phyloP scores from a whole-genome alignment of 1,140 invertebrate genomes.

The Macrostomum lignano region DNA sequence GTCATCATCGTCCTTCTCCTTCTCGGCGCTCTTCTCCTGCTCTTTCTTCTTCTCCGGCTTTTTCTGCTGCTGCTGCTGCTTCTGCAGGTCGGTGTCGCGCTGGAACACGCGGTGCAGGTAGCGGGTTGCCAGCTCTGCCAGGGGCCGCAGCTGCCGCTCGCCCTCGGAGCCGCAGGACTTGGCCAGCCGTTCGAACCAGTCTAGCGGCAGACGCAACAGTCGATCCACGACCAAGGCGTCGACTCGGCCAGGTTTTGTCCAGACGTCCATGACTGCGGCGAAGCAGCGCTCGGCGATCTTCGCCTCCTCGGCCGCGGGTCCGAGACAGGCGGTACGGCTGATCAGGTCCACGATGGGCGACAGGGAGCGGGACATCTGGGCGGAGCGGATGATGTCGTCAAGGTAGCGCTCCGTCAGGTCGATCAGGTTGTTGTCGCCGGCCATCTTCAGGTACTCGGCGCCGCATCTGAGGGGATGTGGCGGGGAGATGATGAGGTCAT shows the following conservation, averaged over 20 bases:
- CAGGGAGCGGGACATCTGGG: slow-evolving; percentile 12
- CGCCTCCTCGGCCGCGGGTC: slow-evolving; percentile 13
- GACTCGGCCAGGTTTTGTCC: slow-evolving; percentile 8
- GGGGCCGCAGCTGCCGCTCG: too few relatives aligned
- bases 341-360: slow-evolving; percentile 12
- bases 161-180: too few relatives aligned
- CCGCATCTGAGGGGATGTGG: too few relatives aligned
- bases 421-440: slow-evolving; percentile 14
- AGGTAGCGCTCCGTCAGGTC: slow-evolving; percentile 18
- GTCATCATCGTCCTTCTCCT: too few relatives aligned
- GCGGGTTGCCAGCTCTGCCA: too few relatives aligned
- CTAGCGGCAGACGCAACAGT: slow-evolving; percentile 11
- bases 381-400: slow-evolving; percentile 15
- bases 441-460: too few relatives aligned
- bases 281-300: slow-evolving; percentile 13
- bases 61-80: too few relatives aligned
- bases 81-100: not conserved
- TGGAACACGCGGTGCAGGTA: too few relatives aligned
- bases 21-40: too few relatives aligned
- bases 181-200: too few relatives aligned
- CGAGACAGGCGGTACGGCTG: slow-evolving; percentile 11
- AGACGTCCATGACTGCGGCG: slow-evolving; percentile 17
- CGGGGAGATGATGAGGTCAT: slow-evolving; percentile 17
- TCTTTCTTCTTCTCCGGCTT: too few relatives aligned
- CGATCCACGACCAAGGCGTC: slow-evolving; percentile 5